Percentiles rank a stretch among this genome's conserved stretches.
These are phyloP conservation scores for Meiosimyza platycephala DNA, from an alignment of 2,888 invertebrate genomes.

Conservation along the genomic window DNA sequence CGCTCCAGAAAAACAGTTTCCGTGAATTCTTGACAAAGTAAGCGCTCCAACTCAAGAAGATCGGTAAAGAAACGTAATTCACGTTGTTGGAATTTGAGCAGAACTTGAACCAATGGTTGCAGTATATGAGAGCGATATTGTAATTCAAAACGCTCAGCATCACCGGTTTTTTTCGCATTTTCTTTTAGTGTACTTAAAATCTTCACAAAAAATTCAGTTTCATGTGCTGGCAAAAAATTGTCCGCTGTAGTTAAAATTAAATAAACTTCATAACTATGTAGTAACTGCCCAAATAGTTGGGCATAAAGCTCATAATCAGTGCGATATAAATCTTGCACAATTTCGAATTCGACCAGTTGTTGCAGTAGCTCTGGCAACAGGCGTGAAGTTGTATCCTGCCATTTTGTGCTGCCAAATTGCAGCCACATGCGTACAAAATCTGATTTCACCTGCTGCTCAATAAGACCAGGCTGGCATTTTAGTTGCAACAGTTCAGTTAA, in stretches of 20 bases:
- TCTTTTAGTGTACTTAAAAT: constrained; percentile 51
- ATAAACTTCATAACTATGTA: constrained; percentile 53
- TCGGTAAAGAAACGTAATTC: constrained; percentile 56
- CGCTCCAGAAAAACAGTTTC: constrained; percentile 38
- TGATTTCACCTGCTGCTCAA: constrained; percentile 50
- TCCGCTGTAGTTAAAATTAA: constrained; percentile 36
- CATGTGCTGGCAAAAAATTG: constrained; percentile 45
- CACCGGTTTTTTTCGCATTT: constrained; percentile 52
- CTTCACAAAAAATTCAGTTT: constrained; percentile 52
- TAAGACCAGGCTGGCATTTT: constrained; percentile 58
- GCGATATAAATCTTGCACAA: constrained; percentile 58
- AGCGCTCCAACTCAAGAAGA: constrained; percentile 54
- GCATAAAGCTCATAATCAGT: constrained; percentile 51
- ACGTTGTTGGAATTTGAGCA: constrained; percentile 50
- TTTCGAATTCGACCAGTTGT: constrained; percentile 51
- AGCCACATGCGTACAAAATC: constrained; percentile 48
- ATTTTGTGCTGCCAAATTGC: constrained; percentile 36
- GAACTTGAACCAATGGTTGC: constrained; percentile 51
- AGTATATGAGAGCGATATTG: constrained; percentile 47
- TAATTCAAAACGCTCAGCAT: constrained; percentile 41
- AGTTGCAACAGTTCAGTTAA: constrained; percentile 51
- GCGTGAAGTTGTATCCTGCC: constrained; percentile 23
- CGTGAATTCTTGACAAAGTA: constrained; percentile 44
- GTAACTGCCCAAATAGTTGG: constrained; percentile 50
- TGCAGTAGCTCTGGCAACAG: constrained; percentile 50